Base-by-base conservation (phyloP, 64 coral and sea anemone genomes). In the Stylophora pistillata region DNA sequence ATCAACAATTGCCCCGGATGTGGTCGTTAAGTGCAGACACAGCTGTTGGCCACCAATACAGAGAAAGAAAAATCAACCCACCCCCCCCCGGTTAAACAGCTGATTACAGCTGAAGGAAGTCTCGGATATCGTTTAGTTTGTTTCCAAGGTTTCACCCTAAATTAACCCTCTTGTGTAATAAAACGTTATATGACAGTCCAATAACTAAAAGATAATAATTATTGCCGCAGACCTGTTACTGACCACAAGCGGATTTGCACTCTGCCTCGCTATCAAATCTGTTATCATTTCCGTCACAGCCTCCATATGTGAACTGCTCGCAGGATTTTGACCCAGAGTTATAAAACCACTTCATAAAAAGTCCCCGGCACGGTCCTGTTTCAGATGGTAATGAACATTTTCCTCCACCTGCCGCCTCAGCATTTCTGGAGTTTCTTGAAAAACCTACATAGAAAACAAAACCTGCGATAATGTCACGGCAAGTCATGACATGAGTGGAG, bases 371-470 rank as follows among this genome's bases (percentile, higher is more conserved):
- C 2, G 80, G 80, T 70, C 80, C 80, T 15, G 80, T 54, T 0
- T 69, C 90, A 4, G 55, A 15, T n/a, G 53, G 11, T 17, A 87
- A 81, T 59, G 52, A 78, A 32, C 91, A 93, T 23, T 53, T n/a
- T 68, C 20, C 20, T 25, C 23, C 58, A 26, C 1, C 21, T 15
- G 60, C 80, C 26, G 55, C 13, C 61, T 53, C 9, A 0, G 30
- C 34, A 34, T 10, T 13, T 65, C 62, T 70, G 15, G 33, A 15
- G 62, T 14, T 34, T 84, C 62, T 47, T 68, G 62, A 68, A 11
- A 84, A 53, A 53, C 80, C 80, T 84, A 54, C 32, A 70, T 84
- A 84, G 37, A 84, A 84, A 13, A 84, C 20, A 84, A 84, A 32
- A 84, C 80, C 80, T 84, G 10, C 31, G 21, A 84, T 84, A 70